A percentile compares a stretch with the other conserved stretches of the same genome.
Conservation (phyloP, 2,888 invertebrate genomes). For the Chaetoderma sp. region DNA sequence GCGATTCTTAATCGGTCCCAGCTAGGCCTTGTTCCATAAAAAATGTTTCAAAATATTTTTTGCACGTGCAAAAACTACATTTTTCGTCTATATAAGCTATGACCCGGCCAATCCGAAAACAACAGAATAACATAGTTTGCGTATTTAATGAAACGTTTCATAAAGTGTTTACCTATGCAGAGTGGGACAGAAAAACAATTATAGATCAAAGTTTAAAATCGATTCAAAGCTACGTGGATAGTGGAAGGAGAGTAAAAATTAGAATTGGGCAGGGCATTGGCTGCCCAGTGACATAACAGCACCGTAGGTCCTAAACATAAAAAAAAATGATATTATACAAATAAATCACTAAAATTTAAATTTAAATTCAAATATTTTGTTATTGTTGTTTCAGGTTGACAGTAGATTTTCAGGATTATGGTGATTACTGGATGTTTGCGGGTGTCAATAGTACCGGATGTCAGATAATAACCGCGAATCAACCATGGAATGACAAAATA, state of each 20-base stretch:
- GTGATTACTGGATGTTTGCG: conserved; percentile 57
- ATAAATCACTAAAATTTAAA: not conserved
- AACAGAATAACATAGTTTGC: no score
- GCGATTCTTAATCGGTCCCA: no score
- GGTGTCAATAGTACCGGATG: conserved; percentile 42
- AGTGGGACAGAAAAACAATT: not conserved
- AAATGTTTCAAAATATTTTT: no score
- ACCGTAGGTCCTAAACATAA: not conserved
- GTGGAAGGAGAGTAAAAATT: not conserved
- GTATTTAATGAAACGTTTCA: no score
- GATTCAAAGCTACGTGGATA: not conserved
- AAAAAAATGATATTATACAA: not conserved
- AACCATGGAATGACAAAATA: conserved; percentile 49
- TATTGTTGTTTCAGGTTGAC: conserved; percentile 39
- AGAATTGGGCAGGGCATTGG: not conserved
- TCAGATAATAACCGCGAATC: conserved; percentile 42
- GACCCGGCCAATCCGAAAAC: no score
- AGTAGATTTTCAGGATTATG: conserved; percentile 46
- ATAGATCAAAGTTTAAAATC: not conserved
- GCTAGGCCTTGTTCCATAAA: no score
- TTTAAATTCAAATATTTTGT: not conserved
- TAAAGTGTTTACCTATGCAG: not conserved
- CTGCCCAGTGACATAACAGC: not conserved
- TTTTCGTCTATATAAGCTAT: no score
- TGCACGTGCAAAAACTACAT: no score